Base-by-base conservation (phyloP, 1,140 invertebrate species). In the Heliconius melpomene region DNA sequence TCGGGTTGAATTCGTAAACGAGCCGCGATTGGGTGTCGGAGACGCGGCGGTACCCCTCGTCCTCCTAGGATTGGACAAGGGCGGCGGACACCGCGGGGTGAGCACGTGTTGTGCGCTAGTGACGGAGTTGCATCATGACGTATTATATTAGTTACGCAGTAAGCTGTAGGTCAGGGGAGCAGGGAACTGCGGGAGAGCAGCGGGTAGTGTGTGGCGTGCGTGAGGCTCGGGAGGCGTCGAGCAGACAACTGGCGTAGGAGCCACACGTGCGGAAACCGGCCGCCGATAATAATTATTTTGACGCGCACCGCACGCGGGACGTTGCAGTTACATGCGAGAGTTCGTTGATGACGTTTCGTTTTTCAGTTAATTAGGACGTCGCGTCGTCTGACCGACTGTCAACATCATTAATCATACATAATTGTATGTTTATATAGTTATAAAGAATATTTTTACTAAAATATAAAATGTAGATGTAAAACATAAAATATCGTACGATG, bases 21-120 rank as follows among this genome's bases (percentile, higher is more conserved):
- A 94, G 93, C 89, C 93, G 92, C 91, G 94, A 94, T 94, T 93
- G 93, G 92, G 86, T 88, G 84, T 88, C 89, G 72, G 94, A 94
- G 82, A 93, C 92, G 79, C 94, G 93, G 85, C 93, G 93, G 88
- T 91, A 95, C 83, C 94, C 94, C 88, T 92, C 93, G 88, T 89
- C 89, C 87, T 94, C 94, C 94, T 95, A 92, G 86, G 93, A 94
- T 93, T 92, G 92, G 93, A 91, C 89, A 90, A 90, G 83, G 89
- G 86, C 80, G 85, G 78, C 84, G 84, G 79, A 84, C 80, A 85
- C 87, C 83, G 91, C 86, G 84, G 87, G 89, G 88, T 91, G 84
- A 92, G 84, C 91, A 93, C 91, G 91, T 93, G 91, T 86, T 85
- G 84, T 86, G 89, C 82, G 89, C 84, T 89, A 80, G 80, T 81